Evolutionary conservation across 2,888 invertebrate genomes (phyloP).

Genomic region (Aleiodes testaceus): DNA sequence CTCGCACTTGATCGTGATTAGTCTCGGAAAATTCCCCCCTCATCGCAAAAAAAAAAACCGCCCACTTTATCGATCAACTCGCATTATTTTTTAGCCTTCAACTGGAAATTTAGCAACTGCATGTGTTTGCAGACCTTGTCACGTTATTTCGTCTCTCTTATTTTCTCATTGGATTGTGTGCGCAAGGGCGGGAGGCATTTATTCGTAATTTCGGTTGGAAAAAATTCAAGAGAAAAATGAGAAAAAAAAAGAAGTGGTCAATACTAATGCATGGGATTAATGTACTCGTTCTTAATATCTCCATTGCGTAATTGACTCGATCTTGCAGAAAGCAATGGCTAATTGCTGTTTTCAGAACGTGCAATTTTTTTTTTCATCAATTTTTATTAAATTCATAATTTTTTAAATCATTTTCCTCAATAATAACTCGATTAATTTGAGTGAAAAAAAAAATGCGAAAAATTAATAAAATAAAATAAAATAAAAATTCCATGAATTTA

Average conservation of each 20-base stretch:
- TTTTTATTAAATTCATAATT: too few relatives aligned
- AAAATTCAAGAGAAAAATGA: not conserved
- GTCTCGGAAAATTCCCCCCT: not conserved
- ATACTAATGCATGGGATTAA: slow-evolving; percentile 17
- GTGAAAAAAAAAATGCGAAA: too few relatives aligned
- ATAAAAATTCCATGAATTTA: not conserved
- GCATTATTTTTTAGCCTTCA: slow-evolving; percentile 26
- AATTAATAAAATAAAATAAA: too few relatives aligned
- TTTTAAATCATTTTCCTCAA: not conserved
- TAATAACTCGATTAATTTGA: too few relatives aligned
- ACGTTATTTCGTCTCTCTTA: not conserved
- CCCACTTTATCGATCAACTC: slow-evolving; percentile 24
- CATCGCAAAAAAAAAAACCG: slow-evolving; percentile 10
- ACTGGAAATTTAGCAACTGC: slow-evolving; percentile 37
- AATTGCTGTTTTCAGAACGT: slow-evolving; percentile 19
- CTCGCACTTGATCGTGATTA: slow-evolving; percentile 18
- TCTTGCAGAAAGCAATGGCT: slow-evolving; percentile 32
- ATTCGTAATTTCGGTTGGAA: too few relatives aligned
- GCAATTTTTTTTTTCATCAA: not conserved
- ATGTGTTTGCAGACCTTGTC: slow-evolving; percentile 39
- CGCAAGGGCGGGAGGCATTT: not conserved
- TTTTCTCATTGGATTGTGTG: not conserved
- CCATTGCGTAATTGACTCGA: slow-evolving; percentile 36
- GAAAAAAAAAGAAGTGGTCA: not conserved
- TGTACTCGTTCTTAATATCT: slow-evolving; percentile 33